Evolutionary conservation across 2,113 vertebrate genomes (phyloP).

Genomic region (Centropristis striata): DNA sequence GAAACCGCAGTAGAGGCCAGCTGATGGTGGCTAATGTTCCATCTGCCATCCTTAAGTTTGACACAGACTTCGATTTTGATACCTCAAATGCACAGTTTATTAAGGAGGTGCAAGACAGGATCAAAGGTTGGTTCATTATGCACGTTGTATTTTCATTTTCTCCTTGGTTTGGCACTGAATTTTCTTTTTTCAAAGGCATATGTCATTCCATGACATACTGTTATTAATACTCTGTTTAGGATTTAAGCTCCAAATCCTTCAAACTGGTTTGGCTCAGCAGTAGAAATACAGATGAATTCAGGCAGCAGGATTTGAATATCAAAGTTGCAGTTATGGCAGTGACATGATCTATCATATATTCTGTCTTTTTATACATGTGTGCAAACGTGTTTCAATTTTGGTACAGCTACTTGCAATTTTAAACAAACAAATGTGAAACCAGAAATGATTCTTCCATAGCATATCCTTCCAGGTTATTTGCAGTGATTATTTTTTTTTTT

Average conservation of each 20-base stretch:
- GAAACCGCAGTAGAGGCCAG: conserved; percentile 92
- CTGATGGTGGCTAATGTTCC: conserved; percentile 87
- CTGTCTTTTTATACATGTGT: not conserved
- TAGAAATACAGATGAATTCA: not conserved
- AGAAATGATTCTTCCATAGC: not conserved
- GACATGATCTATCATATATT: not conserved
- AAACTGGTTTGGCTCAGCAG: not conserved
- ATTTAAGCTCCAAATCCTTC: too few relatives aligned
- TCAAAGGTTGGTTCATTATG: conserved; percentile 86
- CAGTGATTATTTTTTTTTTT: not conserved
- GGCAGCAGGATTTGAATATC: too few relatives aligned
- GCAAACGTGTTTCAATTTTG: not conserved
- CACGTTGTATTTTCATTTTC: not conserved
- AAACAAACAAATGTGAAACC: not conserved
- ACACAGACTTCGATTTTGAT: conserved; percentile 98
- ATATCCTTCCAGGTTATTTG: not conserved
- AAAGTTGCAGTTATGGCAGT: too few relatives aligned
- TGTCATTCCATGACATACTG: not conserved
- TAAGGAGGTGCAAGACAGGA: conserved; percentile 89
- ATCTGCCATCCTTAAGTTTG: conserved; percentile 93
- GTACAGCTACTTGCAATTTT: not conserved
- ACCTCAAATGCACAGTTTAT: conserved; percentile 97
- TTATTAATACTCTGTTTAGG: not conserved
- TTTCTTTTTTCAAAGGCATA: not conserved
- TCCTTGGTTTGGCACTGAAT: not conserved